Conservation (phyloP, 1,140 invertebrate species). For the Frieseomelitta varia region DNA sequence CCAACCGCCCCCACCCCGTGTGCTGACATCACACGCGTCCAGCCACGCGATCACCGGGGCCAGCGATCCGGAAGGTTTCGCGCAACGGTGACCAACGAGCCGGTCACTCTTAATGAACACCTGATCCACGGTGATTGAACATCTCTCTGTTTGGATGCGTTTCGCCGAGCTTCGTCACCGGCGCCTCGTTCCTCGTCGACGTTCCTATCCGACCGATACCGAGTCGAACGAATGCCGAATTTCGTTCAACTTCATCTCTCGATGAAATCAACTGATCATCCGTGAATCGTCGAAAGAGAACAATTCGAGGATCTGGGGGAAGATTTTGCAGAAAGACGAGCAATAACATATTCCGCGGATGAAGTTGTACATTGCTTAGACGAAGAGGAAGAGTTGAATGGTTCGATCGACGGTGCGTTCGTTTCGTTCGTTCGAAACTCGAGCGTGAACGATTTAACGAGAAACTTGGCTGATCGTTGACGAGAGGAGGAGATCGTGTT, state of each 20-base stretch:
- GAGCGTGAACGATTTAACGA: not conserved
- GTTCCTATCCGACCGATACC: not conserved
- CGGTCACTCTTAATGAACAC: constrained; percentile 64
- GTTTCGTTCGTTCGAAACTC: not conserved
- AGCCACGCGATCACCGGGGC: constrained; percentile 66
- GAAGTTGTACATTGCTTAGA: not conserved
- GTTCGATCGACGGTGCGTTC: not conserved
- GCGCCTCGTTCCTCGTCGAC: not conserved
- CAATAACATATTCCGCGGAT: no score
- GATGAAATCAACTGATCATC: not conserved
- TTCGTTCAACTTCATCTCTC: not conserved
- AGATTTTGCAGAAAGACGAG: not conserved
- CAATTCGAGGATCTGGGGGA: not conserved
- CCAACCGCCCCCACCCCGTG: constrained; percentile 54
- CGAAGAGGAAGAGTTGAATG: not conserved
- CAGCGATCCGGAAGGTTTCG: constrained; percentile 71
- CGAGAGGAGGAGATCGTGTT: constrained; percentile 18
- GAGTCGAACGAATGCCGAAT: not conserved
- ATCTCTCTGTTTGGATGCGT: constrained; percentile 45
- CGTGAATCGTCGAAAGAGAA: not conserved
- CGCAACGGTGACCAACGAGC: constrained; percentile 69
- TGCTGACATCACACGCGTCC: constrained; percentile 57
- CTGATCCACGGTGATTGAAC: constrained; percentile 66
- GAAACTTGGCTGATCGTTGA: not conserved
- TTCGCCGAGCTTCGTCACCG: constrained; percentile 30